phyloP scores from a whole-genome alignment of 1,140 invertebrate genomes.

The Drosophila pachea region DNA sequence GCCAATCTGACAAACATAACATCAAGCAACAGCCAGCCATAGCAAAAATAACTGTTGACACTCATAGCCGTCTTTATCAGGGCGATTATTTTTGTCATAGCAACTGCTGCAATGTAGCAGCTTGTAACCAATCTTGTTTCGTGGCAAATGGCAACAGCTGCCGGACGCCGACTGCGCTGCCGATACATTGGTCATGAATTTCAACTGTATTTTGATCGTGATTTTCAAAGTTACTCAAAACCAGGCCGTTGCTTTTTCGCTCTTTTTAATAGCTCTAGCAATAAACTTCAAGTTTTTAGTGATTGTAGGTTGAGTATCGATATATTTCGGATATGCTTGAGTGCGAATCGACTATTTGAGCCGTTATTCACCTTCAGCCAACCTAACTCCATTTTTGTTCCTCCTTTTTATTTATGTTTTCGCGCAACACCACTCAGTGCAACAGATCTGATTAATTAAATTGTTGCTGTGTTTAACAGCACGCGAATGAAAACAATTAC shows the following conservation, averaged over 20 bases:
- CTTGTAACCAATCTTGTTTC: slow-evolving; percentile 33
- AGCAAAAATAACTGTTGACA: slow-evolving; percentile 50
- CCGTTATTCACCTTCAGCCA: slow-evolving; percentile 59
- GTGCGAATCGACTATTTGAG: slow-evolving; percentile 32
- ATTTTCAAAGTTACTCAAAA: slow-evolving; percentile 61
- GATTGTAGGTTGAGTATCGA: slow-evolving; percentile 44
- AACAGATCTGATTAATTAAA: slow-evolving; percentile 3
- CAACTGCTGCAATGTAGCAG: slow-evolving; percentile 14
- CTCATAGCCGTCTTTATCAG: slow-evolving; percentile 61
- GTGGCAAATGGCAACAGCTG: slow-evolving; percentile 16
- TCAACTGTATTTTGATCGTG: slow-evolving; percentile 65
- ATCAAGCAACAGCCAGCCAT: too few species aligned
- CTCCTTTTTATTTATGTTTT: neutral
- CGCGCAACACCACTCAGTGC: slow-evolving; percentile 1
- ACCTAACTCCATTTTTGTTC: slow-evolving; percentile 5
- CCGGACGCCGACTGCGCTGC: slow-evolving; percentile 8
- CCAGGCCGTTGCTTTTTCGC: slow-evolving; percentile 36
- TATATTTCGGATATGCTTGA: slow-evolving; percentile 41
- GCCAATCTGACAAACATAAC: slow-evolving; percentile 6
- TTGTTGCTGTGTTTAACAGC: neutral
- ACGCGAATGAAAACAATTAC: too few species aligned
- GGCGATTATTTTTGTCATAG: slow-evolving; percentile 66
- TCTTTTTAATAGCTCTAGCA: slow-evolving; percentile 63
- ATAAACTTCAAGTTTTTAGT: slow-evolving; percentile 72
- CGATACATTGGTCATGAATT: slow-evolving; percentile 62